Evolutionary conservation across 2,888 invertebrate species (phyloP), one percentile per base, ranked within the genome.

Genomic region (Leptopterna dolabrata): DNA sequence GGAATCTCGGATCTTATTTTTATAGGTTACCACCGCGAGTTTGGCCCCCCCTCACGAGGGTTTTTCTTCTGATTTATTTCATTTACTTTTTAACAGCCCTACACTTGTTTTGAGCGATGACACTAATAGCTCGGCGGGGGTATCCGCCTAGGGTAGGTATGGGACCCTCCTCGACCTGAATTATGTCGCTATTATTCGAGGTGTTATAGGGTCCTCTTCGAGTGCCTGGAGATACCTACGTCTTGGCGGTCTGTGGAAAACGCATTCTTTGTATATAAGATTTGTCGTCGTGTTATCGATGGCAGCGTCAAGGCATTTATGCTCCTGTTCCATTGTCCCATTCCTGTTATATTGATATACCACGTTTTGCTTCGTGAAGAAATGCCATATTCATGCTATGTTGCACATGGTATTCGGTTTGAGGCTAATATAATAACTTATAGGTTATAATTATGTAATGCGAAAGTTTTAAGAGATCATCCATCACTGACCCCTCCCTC

Each of bases 81-180:
- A 27, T 6, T 30, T 45, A 45, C 41, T 43, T 78, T 78, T 78
- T 78, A 78, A 78, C 45, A 78, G 78, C 41, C 45, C 45, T 19
- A 45, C 24, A 78, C 78, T 78, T 78, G 78, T 73, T 78, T 19
- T 7, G 45, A 24, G 45, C 78, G 78, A 78, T 45, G 78, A 78
- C 78, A 78, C 78, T 78, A 78, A 78, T 78, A 78, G 78, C 78
- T 45, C 78, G 78, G 24, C 78, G 71, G 45, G 45, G 78, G 45
- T 19, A 45, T 45, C 45, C 7, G 78, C 19, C 36, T 24, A 24
- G 27, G 51, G n/a, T 19, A 51, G 51, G 51, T 16, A 3, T 13
- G 51, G 6, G 51, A n/a, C n/a, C n/a, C n/a, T n/a, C n/a, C 51
- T 51, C 51, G 51, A 36, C n/a, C 51, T 51, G 51, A 51, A 51